phyloP scores from a whole-genome alignment of 2,797 vertebrate species.

The Octomys mimax region DNA sequence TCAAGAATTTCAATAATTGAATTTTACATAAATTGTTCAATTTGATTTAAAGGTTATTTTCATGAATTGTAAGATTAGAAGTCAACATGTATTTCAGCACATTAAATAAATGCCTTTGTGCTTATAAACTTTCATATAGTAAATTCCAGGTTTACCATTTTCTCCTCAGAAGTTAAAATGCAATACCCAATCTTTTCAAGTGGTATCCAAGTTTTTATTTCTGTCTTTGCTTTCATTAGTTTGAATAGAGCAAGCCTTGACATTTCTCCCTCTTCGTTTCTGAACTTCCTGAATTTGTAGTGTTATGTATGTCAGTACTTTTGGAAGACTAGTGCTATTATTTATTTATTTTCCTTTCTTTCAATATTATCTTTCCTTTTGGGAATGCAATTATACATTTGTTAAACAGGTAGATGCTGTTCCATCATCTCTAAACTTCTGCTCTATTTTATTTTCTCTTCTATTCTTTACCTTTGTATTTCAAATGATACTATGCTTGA shows the following conservation, averaged over 20 bases:
- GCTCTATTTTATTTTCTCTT: not conserved
- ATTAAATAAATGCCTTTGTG: not conserved
- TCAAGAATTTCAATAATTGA: not conserved
- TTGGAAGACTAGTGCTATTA: not conserved
- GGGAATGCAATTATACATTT: not conserved
- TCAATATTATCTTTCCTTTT: not conserved
- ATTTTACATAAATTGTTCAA: not conserved
- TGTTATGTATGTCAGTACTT: not conserved
- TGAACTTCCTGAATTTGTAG: not conserved
- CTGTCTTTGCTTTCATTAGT: not conserved
- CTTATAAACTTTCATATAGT: not conserved
- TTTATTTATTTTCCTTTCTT: not conserved
- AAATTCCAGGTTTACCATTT: not conserved
- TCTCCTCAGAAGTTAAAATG: not conserved
- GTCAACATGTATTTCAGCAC: not conserved
- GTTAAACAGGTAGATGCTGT: not conserved
- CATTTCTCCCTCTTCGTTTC: not conserved
- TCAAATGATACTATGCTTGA: not conserved
- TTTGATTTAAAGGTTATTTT: not conserved
- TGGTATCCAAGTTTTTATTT: not conserved
- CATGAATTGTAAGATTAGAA: not conserved
- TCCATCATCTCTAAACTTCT: not conserved
- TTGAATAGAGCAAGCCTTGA: not conserved
- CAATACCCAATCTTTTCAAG: not conserved
- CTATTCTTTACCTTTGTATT: not conserved